A percentile compares a stretch with the other conserved stretches of the same genome.
Evolutionary conservation across 2,888 invertebrate species (phyloP).

Genomic region (Leucania comma): DNA sequence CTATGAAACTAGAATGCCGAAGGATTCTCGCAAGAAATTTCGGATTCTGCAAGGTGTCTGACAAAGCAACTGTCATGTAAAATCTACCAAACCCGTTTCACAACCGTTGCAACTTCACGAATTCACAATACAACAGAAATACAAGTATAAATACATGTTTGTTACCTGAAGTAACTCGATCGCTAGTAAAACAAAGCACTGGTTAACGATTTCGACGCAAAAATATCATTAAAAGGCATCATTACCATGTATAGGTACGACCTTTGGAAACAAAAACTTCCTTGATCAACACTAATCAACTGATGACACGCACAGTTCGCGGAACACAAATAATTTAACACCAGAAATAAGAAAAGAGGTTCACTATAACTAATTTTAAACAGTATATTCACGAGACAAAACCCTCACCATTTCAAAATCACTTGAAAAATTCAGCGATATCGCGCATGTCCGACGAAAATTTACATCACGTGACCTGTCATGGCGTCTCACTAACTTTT

Average conservation of each 20-base stretch:
- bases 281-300: constrained; percentile 72
- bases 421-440: constrained; percentile 84
- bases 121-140: constrained; percentile 37
- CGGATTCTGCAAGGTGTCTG: constrained; percentile 63
- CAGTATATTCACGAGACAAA: constrained; percentile 75
- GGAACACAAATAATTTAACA: constrained; percentile 67
- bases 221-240: constrained; percentile 75
- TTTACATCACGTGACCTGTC: constrained; percentile 91
- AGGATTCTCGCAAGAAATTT: constrained; percentile 46
- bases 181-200: constrained; percentile 74
- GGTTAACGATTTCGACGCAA: constrained; percentile 75
- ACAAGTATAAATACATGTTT: constrained; percentile 42
- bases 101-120: constrained; percentile 48
- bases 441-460: constrained; percentile 89
- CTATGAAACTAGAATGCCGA: constrained; percentile 9
- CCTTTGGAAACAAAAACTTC: constrained; percentile 84
- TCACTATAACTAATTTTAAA: constrained; percentile 70
- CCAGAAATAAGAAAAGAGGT: constrained; percentile 62
- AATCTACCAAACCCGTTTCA: constrained; percentile 48
- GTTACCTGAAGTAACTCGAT: constrained; percentile 59
- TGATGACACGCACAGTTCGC: constrained; percentile 75
- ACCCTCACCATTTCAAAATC: constrained; percentile 85
- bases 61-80: constrained; percentile 67
- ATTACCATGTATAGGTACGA: constrained; percentile 84
- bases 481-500: constrained; percentile 83